phyloP scores from a whole-genome alignment of 92 coral and sea anemone genomes.

The Desmophyllum pertusum region DNA sequence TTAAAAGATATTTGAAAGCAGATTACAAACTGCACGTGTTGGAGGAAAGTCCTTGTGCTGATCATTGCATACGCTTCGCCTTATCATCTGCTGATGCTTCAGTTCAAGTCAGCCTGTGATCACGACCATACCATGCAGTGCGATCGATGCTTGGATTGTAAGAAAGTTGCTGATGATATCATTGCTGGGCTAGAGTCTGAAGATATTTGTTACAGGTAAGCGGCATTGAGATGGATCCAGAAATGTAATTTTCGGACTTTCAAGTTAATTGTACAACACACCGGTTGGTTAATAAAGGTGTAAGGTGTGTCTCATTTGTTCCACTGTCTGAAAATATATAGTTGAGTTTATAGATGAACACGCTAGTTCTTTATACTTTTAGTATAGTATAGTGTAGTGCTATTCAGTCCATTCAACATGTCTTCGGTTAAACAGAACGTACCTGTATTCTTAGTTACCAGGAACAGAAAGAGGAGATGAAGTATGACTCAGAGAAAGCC shows the following conservation, averaged over 20 bases:
- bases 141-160: constrained; percentile 17
- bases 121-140: constrained; percentile 28
- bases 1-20: constrained; percentile 39
- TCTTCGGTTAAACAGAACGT: too few species aligned
- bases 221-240: background rate
- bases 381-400: constrained; percentile 1
- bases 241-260: constrained; percentile 7
- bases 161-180: constrained; percentile 6
- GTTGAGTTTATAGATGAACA: background rate
- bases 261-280: background rate
- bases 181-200: constrained; percentile 17
- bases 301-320: too few species aligned
- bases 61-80: constrained; percentile 29
- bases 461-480: constrained; percentile 40
- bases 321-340: background rate
- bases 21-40: constrained; percentile 49
- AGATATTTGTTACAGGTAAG: constrained; percentile 19
- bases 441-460: constrained; percentile 40
- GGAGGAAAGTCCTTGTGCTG: constrained; percentile 45
- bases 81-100: constrained; percentile 15
- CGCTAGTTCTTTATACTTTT: background rate
- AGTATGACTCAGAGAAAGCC: constrained; percentile 43
- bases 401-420: constrained; percentile 7
- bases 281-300: background rate
- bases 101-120: constrained; percentile 27